Percentiles rank a stretch among this genome's conserved stretches.
phyloP scores from a whole-genome alignment of 1,140 invertebrate genomes.

The Zaprionus nigranus region DNA sequence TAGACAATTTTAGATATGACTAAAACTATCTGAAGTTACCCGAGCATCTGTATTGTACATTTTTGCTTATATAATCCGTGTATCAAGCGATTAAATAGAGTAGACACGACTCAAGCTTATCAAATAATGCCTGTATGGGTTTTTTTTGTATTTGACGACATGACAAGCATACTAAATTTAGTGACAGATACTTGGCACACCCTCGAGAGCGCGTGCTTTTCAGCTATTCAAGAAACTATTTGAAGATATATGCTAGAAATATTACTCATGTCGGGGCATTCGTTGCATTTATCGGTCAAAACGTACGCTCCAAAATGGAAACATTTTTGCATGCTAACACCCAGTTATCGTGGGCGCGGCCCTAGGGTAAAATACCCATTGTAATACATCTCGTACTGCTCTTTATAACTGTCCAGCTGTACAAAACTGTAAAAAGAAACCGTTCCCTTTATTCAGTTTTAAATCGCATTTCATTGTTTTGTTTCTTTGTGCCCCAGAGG shows the following conservation, averaged over 20 bases:
- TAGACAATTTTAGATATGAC: not conserved
- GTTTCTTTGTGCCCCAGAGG: not conserved
- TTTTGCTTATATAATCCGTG: not conserved
- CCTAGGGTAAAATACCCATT: slow-evolving; percentile 24
- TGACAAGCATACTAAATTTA: slow-evolving; percentile 6
- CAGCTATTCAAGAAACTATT: slow-evolving; percentile 9
- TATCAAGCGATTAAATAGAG: not conserved
- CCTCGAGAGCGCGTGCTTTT: slow-evolving; percentile 32
- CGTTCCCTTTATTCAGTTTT: slow-evolving; percentile 22
- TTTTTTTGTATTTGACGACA: not conserved
- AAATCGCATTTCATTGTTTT: slow-evolving; percentile 30
- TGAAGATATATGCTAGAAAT: slow-evolving; percentile 14
- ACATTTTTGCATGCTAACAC: slow-evolving; percentile 11
- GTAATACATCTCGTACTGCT: slow-evolving; percentile 17
- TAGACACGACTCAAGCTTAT: not conserved
- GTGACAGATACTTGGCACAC: slow-evolving; percentile 20
- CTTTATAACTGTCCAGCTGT: slow-evolving; percentile 39
- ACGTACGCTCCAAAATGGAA: slow-evolving; percentile 35
- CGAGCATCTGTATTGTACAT: not conserved
- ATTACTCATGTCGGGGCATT: not conserved
- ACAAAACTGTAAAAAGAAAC: slow-evolving; percentile 23
- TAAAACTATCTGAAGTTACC: not conserved
- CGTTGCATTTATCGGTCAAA: slow-evolving; percentile 3
- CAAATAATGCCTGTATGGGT: not conserved
- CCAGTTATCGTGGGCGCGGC: slow-evolving; percentile 34